These are phyloP conservation scores for Burhinus oedicnemus DNA, from an alignment of 2,113 vertebrate species.

Conservation along the genomic window DNA sequence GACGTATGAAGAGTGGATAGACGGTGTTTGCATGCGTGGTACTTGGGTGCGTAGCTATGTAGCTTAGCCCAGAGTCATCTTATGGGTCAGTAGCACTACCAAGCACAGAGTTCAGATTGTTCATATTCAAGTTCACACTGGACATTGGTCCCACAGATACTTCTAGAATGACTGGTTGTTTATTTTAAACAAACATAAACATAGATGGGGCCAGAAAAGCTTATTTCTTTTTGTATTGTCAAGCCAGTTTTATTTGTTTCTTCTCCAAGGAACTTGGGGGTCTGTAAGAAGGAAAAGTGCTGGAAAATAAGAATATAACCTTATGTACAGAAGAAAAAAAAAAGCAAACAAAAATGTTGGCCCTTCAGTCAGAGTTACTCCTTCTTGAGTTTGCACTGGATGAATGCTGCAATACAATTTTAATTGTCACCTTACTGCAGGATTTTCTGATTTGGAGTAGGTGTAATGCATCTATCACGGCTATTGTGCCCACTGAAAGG, in stretches of 20 bases:
- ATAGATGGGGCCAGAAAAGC: slow-evolving; percentile 1
- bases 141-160: neutral
- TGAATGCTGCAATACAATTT: neutral
- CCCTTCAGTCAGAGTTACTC: neutral
- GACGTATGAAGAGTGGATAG: neutral
- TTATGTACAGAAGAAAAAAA: neutral
- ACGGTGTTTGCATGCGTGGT: neutral
- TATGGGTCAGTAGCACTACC: neutral
- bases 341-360: neutral
- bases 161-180: slow-evolving; percentile 8
- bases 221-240: slow-evolving; percentile 8
- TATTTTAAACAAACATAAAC: slow-evolving; percentile 22
- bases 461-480: neutral
- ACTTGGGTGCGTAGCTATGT: neutral
- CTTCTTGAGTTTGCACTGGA: neutral
- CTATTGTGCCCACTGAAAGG: neutral
- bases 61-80: neutral
- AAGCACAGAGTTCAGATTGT: slow-evolving; percentile 5
- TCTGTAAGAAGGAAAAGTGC: neutral
- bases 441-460: neutral
- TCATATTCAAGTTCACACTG: neutral
- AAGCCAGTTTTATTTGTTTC: slow-evolving; percentile 40
- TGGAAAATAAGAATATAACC: neutral
- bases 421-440: neutral
- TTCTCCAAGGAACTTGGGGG: neutral